Evolutionary conservation across 2,888 invertebrate genomes (phyloP).

Genomic region (Standfussiana lucernea): DNA sequence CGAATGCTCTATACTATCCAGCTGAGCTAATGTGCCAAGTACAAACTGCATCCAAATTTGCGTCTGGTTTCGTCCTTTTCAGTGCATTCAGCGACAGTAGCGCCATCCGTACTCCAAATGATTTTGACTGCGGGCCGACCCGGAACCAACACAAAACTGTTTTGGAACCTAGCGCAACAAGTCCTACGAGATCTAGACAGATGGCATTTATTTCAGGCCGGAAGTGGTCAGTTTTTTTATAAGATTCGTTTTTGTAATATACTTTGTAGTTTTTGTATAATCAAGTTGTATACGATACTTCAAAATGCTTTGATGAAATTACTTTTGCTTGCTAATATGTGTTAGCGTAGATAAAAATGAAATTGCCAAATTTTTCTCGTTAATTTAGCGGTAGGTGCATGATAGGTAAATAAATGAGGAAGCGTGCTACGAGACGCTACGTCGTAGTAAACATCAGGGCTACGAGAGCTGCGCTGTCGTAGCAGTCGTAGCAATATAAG

Average conservation of each 20-base stretch:
- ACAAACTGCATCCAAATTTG: background rate
- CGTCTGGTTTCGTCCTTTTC: constrained; percentile 1
- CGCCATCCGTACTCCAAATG: constrained; percentile 10
- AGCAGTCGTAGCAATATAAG: background rate
- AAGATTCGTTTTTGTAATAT: background rate
- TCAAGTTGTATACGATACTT: background rate
- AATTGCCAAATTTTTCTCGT: background rate
- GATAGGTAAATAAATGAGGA: background rate
- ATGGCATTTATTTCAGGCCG: constrained; percentile 17
- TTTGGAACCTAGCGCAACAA: background rate
- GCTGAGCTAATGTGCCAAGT: constrained; percentile 52
- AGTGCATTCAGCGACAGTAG: constrained; percentile 24
- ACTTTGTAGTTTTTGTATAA: background rate
- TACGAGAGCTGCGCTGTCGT: background rate
- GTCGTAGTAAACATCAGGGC: background rate
- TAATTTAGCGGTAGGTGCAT: background rate
- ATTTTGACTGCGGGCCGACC: constrained; percentile 2
- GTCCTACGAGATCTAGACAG: background rate
- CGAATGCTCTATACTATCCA: constrained; percentile 47
- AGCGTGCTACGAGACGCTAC: background rate
- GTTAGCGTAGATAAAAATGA: no score
- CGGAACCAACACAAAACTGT: constrained; percentile 13
- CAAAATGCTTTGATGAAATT: background rate
- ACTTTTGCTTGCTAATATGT: background rate
- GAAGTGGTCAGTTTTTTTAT: background rate